Conservation (phyloP, 1,140 invertebrate species). For the Drosophila aff. region DNA sequence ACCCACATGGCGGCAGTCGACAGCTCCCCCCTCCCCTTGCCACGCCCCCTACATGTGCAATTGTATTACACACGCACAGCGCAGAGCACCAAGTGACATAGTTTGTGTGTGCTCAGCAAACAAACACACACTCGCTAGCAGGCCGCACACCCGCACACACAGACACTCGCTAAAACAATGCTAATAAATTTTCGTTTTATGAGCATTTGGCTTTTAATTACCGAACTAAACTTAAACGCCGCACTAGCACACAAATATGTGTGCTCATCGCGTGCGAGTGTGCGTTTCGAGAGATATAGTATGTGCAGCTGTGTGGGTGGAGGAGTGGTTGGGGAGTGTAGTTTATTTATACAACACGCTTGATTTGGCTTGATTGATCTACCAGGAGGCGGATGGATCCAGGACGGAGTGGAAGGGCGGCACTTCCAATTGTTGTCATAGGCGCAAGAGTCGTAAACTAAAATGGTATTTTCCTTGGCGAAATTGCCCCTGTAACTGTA, state of each 20-base stretch:
- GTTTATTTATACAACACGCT: slow-evolving; percentile 57
- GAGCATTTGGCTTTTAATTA: slow-evolving; percentile 66
- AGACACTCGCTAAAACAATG: slow-evolving; percentile 51
- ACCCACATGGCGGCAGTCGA: slow-evolving; percentile 23
- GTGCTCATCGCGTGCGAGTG: slow-evolving; percentile 15
- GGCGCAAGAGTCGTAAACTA: slow-evolving; percentile 50
- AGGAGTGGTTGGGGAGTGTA: slow-evolving; percentile 25
- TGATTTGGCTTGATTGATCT: slow-evolving; percentile 62
- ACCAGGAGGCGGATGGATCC: slow-evolving; percentile 5
- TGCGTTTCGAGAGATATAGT: neutral
- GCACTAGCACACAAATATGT: slow-evolving; percentile 48
- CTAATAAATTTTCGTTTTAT: slow-evolving; percentile 67
- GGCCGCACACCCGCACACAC: slow-evolving; percentile 4
- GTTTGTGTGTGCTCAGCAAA: slow-evolving; percentile 43
- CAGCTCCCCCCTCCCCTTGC: neutral
- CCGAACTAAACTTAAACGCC: slow-evolving; percentile 65
- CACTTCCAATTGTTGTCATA: slow-evolving; percentile 41
- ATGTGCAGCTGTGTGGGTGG: slow-evolving; percentile 3
- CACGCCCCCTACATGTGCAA: slow-evolving; percentile 31
- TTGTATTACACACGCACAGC: slow-evolving; percentile 35
- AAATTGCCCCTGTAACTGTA: slow-evolving; percentile 26
- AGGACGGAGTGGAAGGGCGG: neutral
- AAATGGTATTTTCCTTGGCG: slow-evolving; percentile 30
- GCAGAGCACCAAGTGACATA: slow-evolving; percentile 19
- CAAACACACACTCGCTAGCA: slow-evolving; percentile 15